Evolutionary conservation across 2,888 invertebrate genomes (phyloP), one percentile per base, ranked within the genome.

Genomic region (Vesta saturnalis): DNA sequence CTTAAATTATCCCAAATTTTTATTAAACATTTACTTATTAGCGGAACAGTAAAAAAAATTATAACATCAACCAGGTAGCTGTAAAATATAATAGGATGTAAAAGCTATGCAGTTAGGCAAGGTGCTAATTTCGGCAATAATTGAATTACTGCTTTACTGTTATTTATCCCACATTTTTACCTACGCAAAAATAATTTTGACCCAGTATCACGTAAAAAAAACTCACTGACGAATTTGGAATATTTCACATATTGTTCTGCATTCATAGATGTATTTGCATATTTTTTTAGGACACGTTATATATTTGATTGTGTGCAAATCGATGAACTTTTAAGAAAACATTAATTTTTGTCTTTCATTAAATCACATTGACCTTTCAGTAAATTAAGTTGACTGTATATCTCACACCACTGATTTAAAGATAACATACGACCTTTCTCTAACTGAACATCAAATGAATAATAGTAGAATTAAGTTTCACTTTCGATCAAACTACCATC

Each of bases 401-500:
- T 18, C 56, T 43, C 23, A 56, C 56, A 63, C 61, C 43, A 63
- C 56, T 57, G 43, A 63, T 56, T 63, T 15, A 30, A 46, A 56
- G 63, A 59, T 64, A 64, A 64, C 58, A 64, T 49, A 59, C 59
- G 54, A 64, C 64, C 64, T 58, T 64, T 64, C 64, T 52, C 64
- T 58, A 65, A 60, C 64, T 55, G 10, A 55, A 61, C 61, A 52
- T 35, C 58, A 61, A 52, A 56, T 61, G 67, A 18, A 49, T 49
- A 62, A 64, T 67, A 59, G 70, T 52, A 21, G 65, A 66, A 69
- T 69, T 64, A 47, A 58, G 69, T 72, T 72, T 72, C 72, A 72
- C 72, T 72, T 72, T 72, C 72, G 57, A 61, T 57, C 60, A 46
- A 58, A 55, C 60, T 49, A 49, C 63, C 61, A 64, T 68, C 60